phyloP scores from a whole-genome alignment of 2,113 vertebrate genomes.

The Petaurus breviceps region DNA sequence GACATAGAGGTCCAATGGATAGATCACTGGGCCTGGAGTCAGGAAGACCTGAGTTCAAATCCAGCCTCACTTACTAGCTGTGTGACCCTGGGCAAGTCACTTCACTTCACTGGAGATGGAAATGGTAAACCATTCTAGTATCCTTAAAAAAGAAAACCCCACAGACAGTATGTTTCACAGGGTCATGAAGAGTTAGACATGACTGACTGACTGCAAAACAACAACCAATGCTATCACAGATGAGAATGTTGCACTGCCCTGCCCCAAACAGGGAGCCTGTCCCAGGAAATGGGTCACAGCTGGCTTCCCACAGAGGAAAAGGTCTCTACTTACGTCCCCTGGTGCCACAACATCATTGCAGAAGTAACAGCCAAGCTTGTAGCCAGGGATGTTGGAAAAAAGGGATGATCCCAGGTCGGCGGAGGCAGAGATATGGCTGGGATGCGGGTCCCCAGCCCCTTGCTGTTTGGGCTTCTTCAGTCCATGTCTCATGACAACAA shows the following conservation, averaged over 20 bases:
- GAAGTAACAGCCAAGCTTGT: slow-evolving; percentile 98
- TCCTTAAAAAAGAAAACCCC: too few species aligned
- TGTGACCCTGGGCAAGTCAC: not conserved
- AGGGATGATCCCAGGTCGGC: slow-evolving; percentile 90
- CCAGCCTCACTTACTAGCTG: not conserved
- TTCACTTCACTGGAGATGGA: not conserved
- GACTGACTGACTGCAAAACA: too few species aligned
- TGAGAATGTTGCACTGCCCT: not conserved
- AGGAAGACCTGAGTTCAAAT: not conserved
- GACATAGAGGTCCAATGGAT: not conserved
- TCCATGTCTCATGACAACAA: slow-evolving; percentile 98
- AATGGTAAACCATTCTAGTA: too few species aligned
- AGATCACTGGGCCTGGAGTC: not conserved
- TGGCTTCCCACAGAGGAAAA: slow-evolving; percentile 3
- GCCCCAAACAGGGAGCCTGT: not conserved
- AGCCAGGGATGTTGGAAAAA: slow-evolving; percentile 98
- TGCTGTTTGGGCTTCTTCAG: slow-evolving; percentile 90
- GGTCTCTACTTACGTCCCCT: slow-evolving; percentile 91
- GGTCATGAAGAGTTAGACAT: too few species aligned
- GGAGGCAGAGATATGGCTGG: slow-evolving; percentile 69
- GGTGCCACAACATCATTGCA: slow-evolving; percentile 99
- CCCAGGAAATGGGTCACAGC: not conserved
- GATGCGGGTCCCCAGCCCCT: slow-evolving; percentile 74
- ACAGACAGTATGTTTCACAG: too few species aligned
- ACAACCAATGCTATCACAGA: not conserved